Evolutionary conservation across 2,888 invertebrate genomes (phyloP).

Genomic region (Dromius quadrimaculatus): DNA sequence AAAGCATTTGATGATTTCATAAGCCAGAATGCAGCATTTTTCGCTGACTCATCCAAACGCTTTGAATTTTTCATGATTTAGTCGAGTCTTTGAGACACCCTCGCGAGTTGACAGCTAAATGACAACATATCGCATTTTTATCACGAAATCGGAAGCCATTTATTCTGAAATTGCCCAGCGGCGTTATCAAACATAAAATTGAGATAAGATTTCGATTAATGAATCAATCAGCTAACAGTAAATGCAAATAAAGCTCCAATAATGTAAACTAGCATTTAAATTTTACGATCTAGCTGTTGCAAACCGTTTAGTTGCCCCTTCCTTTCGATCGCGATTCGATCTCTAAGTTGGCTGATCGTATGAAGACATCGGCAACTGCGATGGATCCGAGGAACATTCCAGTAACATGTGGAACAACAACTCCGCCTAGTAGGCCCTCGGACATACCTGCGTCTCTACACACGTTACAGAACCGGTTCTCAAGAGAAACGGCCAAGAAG

Average conservation of each 20-base stretch:
- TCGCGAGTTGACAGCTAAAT: constrained; percentile 26
- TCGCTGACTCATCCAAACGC: too few relatives aligned
- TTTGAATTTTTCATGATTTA: too few relatives aligned
- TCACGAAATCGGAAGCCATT: constrained; percentile 40
- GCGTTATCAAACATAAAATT: too few relatives aligned
- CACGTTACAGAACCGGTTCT: constrained; percentile 29
- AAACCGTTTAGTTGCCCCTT: too few relatives aligned
- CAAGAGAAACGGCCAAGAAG: constrained; percentile 1
- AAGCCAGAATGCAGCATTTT: too few relatives aligned
- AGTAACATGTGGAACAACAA: constrained; percentile 61
- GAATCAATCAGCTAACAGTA: too few relatives aligned
- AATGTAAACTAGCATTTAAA: too few relatives aligned
- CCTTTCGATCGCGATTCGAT: neutral
- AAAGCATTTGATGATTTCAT: too few relatives aligned
- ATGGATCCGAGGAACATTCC: constrained; percentile 59
- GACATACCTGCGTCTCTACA: constrained; percentile 40
- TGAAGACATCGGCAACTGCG: constrained; percentile 50
- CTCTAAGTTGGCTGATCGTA: constrained; percentile 25
- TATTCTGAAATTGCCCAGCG: constrained; percentile 59
- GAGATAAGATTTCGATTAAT: too few relatives aligned
- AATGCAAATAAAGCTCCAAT: too few relatives aligned
- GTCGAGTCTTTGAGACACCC: too few relatives aligned
- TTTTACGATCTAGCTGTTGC: too few relatives aligned
- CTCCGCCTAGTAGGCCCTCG: constrained; percentile 51
- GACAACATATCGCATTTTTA: constrained; percentile 38